Evolutionary conservation across 2,797 vertebrate genomes (phyloP), one percentile per base, ranked within the genome.

Genomic region (Ctenopoma kingsleyae): DNA sequence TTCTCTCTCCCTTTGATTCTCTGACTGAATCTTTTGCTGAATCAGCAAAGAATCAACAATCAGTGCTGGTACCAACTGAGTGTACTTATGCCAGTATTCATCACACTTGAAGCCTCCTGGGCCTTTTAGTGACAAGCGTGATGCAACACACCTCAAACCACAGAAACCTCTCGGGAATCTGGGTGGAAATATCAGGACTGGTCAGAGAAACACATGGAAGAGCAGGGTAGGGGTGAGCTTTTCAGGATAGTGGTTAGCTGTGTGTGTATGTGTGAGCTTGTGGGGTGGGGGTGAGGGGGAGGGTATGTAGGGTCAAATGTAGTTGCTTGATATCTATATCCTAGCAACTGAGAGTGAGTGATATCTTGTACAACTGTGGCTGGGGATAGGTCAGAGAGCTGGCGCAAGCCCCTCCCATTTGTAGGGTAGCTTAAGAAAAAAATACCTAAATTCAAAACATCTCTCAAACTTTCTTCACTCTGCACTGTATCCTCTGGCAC

Each of bases 301-400:
- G 27, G 30, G 30, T 32, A 32, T 53, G 69, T 50, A 69, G 76
- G 84, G 81, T 88, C 90, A 88, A 78, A 85, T 81, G 78, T 72
- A 91, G 91, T 93, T 97, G 95, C 94, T 96, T 94, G 95, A 96
- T 95, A 96, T 95, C 94, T 89, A 95, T 96, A 95, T 97, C 94
- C 91, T 93, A 95, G 94, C 92, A 95, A 95, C 95, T 93, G 86
- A 89, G 89, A 87, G 87, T 86, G 91, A 86, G 85, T 92, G 93
- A 95, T 94, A 95, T 92, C 93, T 88, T 79, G 90, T 88, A 90
- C 93, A 88, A 92, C 85, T 85, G 91, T 74, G 84, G 86, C 87
- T 81, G 91, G 87, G 92, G 95, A 98, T 99, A 98, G 98, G 97
- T 94, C 95, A 84, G 89, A 71, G 61, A 70, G 81, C 78, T 91